Conservation (phyloP, 1,140 invertebrate species). For the Brachionus plicatilis region DNA sequence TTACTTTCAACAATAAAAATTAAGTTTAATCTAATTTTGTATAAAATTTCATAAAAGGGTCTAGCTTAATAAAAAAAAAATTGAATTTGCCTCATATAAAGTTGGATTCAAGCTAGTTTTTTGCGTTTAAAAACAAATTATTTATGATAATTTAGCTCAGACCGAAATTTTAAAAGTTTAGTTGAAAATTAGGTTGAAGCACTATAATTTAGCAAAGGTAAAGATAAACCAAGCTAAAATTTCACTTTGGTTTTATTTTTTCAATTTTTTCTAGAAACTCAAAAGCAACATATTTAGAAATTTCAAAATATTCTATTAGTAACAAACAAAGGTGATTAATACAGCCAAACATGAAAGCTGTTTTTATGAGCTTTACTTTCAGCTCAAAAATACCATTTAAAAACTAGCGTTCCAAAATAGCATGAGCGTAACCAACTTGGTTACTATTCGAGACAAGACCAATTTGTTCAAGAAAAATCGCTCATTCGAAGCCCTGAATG, state of each 20-base stretch:
- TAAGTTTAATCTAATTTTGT: neutral
- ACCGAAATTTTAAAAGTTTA: neutral
- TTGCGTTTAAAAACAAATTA: neutral
- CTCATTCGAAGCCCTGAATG: neutral
- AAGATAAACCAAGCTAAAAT: slow-evolving; percentile 1
- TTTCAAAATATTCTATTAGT: neutral
- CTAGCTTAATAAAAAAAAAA: neutral
- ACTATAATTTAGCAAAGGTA: neutral
- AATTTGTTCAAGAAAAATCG: neutral
- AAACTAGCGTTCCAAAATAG: neutral
- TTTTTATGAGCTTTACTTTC: neutral
- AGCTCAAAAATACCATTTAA: neutral
- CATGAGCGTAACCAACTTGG: neutral
- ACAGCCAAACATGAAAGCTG: neutral
- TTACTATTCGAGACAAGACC: neutral
- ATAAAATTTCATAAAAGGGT: neutral
- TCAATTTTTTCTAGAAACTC: neutral
- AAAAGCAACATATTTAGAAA: neutral
- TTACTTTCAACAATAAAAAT: neutral
- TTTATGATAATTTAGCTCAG: neutral
- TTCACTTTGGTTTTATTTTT: neutral
- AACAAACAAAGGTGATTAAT: neutral
- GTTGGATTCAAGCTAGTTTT: neutral
- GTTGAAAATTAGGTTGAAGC: neutral
- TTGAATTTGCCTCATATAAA: neutral